Conservation (phyloP, 2,113 vertebrate genomes). For the Prochilodus magdalenae region DNA sequence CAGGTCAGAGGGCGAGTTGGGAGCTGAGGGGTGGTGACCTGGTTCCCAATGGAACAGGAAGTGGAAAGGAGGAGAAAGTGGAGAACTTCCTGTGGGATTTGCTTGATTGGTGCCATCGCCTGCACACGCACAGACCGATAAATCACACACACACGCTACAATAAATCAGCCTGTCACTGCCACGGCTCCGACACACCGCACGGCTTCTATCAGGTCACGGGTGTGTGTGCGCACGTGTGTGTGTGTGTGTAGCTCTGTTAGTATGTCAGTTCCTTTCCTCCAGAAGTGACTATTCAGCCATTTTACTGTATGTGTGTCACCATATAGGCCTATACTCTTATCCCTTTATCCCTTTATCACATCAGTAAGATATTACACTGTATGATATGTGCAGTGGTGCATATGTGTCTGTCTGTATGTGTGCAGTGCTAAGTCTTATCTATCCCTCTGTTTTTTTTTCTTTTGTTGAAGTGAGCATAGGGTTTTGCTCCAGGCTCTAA, state of each 20-base stretch:
- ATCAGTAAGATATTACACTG: not conserved
- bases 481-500: no score
- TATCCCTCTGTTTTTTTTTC: no score
- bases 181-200: conserved; percentile 36
- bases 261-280: not conserved
- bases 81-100: conserved; percentile 70
- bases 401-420: not conserved
- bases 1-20: conserved; percentile 58
- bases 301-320: not conserved
- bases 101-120: conserved; percentile 71
- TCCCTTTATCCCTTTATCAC: no score
- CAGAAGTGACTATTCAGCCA: not conserved
- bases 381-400: not conserved
- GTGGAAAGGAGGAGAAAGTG: conserved; percentile 52
- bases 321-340: not conserved
- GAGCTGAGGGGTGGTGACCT: conserved; percentile 43
- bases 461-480: no score
- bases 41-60: conserved; percentile 64
- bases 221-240: not conserved
- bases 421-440: not conserved
- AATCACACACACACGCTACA: conserved; percentile 33
- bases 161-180: conserved; percentile 71
- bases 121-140: conserved; percentile 58
- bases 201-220: conserved; percentile 23
- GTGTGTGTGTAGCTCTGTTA: not conserved